Percentiles rank a stretch among this genome's conserved stretches.
Evolutionary conservation across 2,113 vertebrate species (phyloP).

Genomic region (Nothocercus julius): DNA sequence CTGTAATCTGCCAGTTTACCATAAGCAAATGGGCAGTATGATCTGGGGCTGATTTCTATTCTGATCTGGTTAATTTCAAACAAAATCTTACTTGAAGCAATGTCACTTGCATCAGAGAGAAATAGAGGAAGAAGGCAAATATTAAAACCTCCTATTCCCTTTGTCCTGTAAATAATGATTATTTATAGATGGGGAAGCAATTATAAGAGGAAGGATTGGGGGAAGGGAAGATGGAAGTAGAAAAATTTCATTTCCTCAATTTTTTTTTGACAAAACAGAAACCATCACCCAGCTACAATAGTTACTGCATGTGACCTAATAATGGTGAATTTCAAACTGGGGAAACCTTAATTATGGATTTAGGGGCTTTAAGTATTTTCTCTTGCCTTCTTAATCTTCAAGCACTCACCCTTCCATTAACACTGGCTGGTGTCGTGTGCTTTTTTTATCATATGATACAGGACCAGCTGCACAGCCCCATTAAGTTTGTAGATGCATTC

Average conservation of each 20-base stretch:
- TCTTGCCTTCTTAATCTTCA: not conserved
- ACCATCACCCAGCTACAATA: not conserved
- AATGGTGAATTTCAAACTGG: not conserved
- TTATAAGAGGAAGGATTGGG: not conserved
- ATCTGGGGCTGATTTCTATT: not conserved
- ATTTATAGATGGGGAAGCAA: not conserved
- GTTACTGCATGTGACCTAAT: not conserved
- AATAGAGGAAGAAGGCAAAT: not conserved
- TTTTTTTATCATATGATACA: not conserved
- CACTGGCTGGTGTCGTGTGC: not conserved
- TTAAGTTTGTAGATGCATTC: not conserved
- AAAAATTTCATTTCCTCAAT: not conserved
- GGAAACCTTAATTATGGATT: not conserved
- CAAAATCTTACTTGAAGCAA: not conserved
- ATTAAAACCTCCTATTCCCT: not conserved
- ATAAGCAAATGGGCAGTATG: not conserved
- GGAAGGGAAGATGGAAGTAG: not conserved
- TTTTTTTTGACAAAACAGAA: not conserved
- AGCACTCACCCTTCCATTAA: not conserved
- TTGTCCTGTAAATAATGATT: not conserved
- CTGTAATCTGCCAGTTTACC: not conserved
- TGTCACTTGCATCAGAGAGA: not conserved
- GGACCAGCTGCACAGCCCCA: not conserved
- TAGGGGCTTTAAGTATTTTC: not conserved
- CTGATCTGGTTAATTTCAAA: not conserved